These are phyloP conservation scores for Spodoptera littoralis DNA, from an alignment of 2,888 invertebrate genomes.

Conservation along the genomic window DNA sequence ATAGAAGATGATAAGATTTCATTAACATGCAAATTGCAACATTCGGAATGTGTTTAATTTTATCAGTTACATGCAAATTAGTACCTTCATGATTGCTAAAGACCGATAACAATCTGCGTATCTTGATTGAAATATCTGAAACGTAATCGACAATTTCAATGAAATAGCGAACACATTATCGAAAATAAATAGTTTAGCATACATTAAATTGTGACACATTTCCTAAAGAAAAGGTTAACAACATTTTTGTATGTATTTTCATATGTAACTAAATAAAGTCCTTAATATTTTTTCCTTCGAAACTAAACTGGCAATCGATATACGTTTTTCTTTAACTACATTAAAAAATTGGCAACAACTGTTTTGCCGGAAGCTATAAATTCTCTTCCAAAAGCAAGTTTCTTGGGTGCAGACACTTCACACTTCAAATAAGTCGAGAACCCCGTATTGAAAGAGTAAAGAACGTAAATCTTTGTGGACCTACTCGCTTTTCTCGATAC, in stretches of 20 bases:
- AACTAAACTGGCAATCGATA: too few species aligned
- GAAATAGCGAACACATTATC: background rate
- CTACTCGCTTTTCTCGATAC: constrained; percentile 12
- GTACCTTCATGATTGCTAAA: too few species aligned
- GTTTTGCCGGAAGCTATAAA: background rate
- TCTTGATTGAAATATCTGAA: background rate
- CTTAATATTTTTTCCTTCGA: too few species aligned
- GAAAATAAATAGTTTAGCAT: constrained; percentile 2
- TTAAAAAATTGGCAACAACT: too few species aligned
- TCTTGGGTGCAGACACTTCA: constrained; percentile 11
- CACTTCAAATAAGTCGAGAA: constrained; percentile 23
- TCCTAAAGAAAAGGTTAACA: constrained; percentile 18
- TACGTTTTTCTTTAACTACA: too few species aligned
- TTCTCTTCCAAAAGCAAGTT: constrained; percentile 2
- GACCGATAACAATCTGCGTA: background rate
- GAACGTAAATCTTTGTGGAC: constrained; percentile 16
- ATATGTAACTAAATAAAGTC: too few species aligned
- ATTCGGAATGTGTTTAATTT: too few species aligned
- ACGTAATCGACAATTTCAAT: constrained; percentile 1
- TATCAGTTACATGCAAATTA: too few species aligned
- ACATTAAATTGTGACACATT: constrained; percentile 3
- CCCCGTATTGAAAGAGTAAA: constrained; percentile 26
- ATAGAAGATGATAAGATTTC: background rate
- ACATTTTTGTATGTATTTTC: constrained; percentile 15
- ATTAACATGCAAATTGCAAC: too few species aligned